A percentile compares a stretch with the other conserved stretches of the same genome.
Evolutionary conservation across 1,140 invertebrate genomes (phyloP).

Genomic region (Popillia japonica): DNA sequence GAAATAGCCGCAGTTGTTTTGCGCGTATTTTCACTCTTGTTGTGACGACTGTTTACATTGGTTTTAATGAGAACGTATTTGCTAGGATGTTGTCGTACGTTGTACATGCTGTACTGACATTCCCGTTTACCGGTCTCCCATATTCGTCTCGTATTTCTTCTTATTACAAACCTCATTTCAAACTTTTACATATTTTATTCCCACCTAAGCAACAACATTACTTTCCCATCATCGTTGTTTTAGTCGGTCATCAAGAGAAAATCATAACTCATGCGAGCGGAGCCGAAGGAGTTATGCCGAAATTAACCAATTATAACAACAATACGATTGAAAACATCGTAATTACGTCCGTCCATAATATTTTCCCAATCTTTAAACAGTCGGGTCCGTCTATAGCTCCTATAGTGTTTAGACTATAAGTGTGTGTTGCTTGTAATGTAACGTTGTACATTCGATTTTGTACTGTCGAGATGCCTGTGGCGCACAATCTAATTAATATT

Average conservation of each 20-base stretch:
- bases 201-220: too few species aligned
- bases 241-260: neutral
- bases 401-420: neutral
- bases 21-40: too few species aligned
- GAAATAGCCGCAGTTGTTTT: too few species aligned
- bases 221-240: constrained; percentile 6
- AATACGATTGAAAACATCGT: neutral
- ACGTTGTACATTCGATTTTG: constrained; percentile 17
- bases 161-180: too few species aligned
- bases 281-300: constrained; percentile 3
- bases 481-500: constrained; percentile 24
- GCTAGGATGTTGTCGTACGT: too few species aligned
- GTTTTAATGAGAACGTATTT: too few species aligned
- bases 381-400: too few species aligned
- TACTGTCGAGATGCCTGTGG: constrained; percentile 8
- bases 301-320: constrained; percentile 26
- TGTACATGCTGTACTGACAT: too few species aligned
- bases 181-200: too few species aligned
- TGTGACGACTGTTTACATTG: too few species aligned
- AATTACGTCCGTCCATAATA: neutral
- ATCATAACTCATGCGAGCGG: constrained; percentile 11
- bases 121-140: too few species aligned
- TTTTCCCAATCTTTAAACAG: neutral
- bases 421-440: neutral
- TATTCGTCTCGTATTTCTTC: too few species aligned